Evolutionary conservation across 1,140 invertebrate species (phyloP), one percentile per base, ranked within the genome.

Genomic region (Teleogryllus occipitalis): DNA sequence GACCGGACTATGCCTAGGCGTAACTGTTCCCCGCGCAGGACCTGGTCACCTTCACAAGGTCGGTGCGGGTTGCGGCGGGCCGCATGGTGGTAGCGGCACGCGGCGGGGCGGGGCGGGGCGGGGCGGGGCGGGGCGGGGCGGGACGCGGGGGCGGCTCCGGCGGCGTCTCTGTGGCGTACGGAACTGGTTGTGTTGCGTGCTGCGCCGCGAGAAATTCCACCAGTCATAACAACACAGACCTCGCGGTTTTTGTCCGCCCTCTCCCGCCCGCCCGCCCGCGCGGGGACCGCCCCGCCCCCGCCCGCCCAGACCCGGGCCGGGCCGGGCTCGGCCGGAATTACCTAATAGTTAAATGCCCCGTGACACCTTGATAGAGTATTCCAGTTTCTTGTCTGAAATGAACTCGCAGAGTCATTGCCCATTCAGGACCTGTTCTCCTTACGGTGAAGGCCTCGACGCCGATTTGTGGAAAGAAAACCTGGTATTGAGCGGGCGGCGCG

Each of bases 371-470:
- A 65, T 65, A 65, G 54, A 65, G 54, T 65, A 65, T 7, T 7
- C 54, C 54, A 65, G 54, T 65, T 65, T 7, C 54, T 65, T 65
- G 54, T 7, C 10, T 7, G 1, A 65, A 65, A 3, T 2, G 7
- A 65, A 3, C 10, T 65, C 54, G 54, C 49, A 54, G 8, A 54
- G 49, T 54, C 49, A 54, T 54, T 54, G 49, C 49, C 49, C 49
- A 54, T 65, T 65, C 54, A 65, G 54, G 54, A 65, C 54, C 54
- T 65, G 54, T 65, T 65, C 54, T 65, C 54, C 54, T 65, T 65
- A 65, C 54, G 54, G 54, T 65, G 54, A 65, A 7, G 7, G 54
- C 10, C 54, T 65, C 54, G 10, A 65, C 54, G 54, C 54, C 54
- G 54, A 65, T 65, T 65, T 65, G 1, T 7, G 2, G 54, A 7